phyloP scores from a whole-genome alignment of 1,140 invertebrate genomes.

The Macrobrachium nipponense region DNA sequence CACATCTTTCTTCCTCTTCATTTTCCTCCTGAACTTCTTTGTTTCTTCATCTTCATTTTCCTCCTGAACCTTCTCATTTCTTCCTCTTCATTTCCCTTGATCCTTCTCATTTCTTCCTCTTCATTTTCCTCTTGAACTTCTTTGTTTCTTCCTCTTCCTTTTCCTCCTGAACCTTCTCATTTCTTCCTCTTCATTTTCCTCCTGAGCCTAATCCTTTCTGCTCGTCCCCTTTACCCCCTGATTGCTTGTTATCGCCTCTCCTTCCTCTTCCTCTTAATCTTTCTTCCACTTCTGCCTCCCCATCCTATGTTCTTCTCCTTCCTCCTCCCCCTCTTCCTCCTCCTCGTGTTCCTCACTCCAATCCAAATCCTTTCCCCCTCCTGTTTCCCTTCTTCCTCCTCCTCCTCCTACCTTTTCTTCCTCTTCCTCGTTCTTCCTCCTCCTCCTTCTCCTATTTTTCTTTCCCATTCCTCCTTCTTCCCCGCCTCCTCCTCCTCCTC shows the following conservation, averaged over 20 bases:
- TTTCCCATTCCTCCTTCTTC: no score
- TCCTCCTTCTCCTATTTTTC: not conserved
- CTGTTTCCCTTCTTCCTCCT: not conserved
- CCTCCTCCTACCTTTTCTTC: not conserved
- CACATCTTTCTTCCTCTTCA: no score
- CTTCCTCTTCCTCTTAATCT: not conserved
- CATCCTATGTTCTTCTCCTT: not conserved
- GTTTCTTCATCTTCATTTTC: no score
- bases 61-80: no score
- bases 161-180: not conserved
- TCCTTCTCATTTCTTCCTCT: no score
- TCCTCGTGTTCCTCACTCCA: not conserved
- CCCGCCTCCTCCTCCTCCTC: not conserved
- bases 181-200: not conserved
- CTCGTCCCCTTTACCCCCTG: not conserved
- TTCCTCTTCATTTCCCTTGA: no score
- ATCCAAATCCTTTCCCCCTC: no score
- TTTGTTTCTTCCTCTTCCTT: not conserved
- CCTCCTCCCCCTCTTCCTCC: not conserved
- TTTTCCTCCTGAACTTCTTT: no score
- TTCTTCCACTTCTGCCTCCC: not conserved
- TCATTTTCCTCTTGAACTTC: not conserved
- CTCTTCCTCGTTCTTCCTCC: no score
- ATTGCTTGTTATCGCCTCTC: not conserved
- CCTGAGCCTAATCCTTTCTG: no score